phyloP scores from a whole-genome alignment of 37 sponge, comb jelly and placozoan genomes.

The Beroe ovata region DNA sequence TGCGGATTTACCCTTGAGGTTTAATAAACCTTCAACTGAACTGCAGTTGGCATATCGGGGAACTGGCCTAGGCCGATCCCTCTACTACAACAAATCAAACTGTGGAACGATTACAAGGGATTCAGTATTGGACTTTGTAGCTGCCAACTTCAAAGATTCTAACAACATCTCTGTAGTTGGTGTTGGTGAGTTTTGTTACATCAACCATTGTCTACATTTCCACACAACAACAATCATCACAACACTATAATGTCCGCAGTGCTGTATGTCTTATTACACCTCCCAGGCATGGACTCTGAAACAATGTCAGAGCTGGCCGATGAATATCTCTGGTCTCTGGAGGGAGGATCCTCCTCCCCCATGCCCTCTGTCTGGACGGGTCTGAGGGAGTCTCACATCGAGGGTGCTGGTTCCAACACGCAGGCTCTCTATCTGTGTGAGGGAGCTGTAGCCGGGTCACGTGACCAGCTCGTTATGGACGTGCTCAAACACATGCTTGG shows the following conservation, averaged over 20 bases:
- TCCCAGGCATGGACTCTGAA: constrained; percentile 32
- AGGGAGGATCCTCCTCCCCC: constrained; percentile 26
- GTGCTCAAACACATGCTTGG: background rate
- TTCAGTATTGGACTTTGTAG: constrained; percentile 10
- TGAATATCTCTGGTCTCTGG: constrained; percentile 53
- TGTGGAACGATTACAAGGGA: background rate
- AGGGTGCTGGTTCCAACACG: background rate
- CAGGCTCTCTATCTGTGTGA: constrained; percentile 17
- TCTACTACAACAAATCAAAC: background rate
- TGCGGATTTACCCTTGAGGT: no score
- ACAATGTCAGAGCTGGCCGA: constrained; percentile 1
- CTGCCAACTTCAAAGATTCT: constrained; percentile 53
- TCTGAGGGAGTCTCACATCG: constrained; percentile 41
- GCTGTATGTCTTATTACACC: no score
- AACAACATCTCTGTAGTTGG: constrained; percentile 61
- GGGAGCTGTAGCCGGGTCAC: constrained; percentile 17
- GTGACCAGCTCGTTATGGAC: constrained; percentile 15
- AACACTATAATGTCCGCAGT: no score
- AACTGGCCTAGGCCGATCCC: constrained; percentile 53
- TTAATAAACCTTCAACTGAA: no score
- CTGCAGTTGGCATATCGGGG: constrained; percentile 58
- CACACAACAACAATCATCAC: no score
- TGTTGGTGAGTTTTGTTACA: constrained; percentile 25
- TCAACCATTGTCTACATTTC: background rate
- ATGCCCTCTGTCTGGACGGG: constrained; percentile 28